Evolutionary conservation across 2,797 vertebrate genomes (phyloP).

Genomic region (Cephalopachus bancanus): DNA sequence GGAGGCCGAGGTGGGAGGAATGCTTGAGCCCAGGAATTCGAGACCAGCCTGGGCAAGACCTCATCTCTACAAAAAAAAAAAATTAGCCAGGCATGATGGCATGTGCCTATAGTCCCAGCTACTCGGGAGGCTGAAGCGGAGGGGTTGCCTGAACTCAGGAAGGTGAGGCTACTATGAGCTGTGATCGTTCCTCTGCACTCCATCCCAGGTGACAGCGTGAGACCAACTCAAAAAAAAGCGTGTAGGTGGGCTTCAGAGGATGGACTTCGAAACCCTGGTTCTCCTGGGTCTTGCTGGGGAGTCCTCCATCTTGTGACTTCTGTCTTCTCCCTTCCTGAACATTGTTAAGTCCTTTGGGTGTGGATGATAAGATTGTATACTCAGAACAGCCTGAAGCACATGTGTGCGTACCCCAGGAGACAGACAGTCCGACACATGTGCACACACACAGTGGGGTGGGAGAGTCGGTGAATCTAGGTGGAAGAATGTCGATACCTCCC

Average conservation of each 20-base stretch:
- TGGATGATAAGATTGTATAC: background rate
- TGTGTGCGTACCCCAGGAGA: rapidly evolving
- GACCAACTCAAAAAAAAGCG: no score
- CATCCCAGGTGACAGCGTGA: no score
- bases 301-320: background rate
- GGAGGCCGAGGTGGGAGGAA: no score
- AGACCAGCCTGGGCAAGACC: no score
- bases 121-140: no score
- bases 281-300: background rate
- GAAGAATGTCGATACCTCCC: background rate
- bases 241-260: background rate
- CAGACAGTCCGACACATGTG: rapidly evolving
- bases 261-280: rapidly evolving
- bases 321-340: background rate
- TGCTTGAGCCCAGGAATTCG: no score
- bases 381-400: background rate
- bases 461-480: background rate
- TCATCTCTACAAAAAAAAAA: no score
- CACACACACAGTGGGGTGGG: rapidly evolving
- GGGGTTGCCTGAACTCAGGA: no score
- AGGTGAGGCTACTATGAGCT: no score
- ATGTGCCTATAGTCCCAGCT: no score
- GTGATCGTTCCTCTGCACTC: no score
- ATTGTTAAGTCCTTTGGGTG: background rate
- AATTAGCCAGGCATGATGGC: no score